Evolutionary conservation across 92 coral and sea anemone species (phyloP).

Genomic region (Porites lobata): DNA sequence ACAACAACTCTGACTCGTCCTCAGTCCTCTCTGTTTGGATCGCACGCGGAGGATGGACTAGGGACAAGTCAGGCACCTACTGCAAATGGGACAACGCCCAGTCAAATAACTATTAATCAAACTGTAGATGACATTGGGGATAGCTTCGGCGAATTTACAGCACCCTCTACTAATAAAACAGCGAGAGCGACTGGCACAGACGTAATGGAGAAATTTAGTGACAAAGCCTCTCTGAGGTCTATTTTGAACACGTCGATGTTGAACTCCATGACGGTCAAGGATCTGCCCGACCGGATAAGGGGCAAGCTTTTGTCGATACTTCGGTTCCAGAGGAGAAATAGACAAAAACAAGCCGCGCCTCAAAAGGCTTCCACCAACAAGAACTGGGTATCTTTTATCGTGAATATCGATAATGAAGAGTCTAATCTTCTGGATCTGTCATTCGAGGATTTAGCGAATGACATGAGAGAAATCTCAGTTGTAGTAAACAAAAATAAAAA

Average conservation of each 20-base stretch:
- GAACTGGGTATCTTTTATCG: neutral
- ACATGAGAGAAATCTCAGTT: neutral
- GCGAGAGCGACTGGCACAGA: neutral
- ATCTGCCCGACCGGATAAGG: conserved; percentile 43
- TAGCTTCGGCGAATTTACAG: neutral
- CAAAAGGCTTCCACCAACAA: neutral
- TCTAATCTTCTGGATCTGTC: neutral
- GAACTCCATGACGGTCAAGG: conserved; percentile 16
- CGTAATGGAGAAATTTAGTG: neutral
- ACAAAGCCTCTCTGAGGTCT: neutral
- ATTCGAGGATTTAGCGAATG: neutral
- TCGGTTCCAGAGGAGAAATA: conserved; percentile 24
- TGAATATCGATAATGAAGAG: neutral
- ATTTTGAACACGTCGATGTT: conserved; percentile 5
- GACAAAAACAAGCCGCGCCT: neutral
- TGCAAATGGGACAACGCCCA: neutral
- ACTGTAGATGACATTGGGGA: neutral
- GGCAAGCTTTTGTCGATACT: conserved; percentile 31
- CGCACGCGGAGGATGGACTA: too few species aligned
- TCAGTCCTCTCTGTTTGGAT: too few species aligned
- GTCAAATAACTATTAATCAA: neutral
- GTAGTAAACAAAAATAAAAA: neutral
- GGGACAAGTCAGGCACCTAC: neutral
- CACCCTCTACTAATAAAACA: neutral
- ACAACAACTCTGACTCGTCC: neutral